A percentile compares a stretch with the other conserved stretches of the same genome.
Evolutionary conservation across 2,888 invertebrate genomes (phyloP).

Genomic region (Thyatira batis): DNA sequence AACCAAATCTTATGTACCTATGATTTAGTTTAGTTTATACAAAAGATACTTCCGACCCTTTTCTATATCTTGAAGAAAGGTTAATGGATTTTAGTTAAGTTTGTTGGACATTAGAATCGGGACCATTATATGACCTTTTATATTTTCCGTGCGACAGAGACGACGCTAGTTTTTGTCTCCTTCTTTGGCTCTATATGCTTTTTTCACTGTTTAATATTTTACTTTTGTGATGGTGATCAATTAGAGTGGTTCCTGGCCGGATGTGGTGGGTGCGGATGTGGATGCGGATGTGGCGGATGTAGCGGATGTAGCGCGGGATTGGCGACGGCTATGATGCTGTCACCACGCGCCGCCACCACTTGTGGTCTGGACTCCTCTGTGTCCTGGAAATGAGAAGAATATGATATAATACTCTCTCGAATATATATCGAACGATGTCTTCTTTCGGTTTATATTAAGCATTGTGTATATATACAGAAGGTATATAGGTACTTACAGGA

Average conservation of each 20-base stretch:
- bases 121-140: no score
- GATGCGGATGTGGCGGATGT: conserved; percentile 35
- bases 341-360: conserved; percentile 92
- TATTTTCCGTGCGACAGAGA: no score
- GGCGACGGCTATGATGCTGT: conserved; percentile 94
- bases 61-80: no score
- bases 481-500: conserved; percentile 50
- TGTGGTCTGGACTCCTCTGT: conserved; percentile 81
- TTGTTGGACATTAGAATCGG: no score
- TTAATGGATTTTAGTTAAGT: no score
- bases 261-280: conserved; percentile 30
- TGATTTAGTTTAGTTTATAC: no score
- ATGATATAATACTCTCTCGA: background rate
- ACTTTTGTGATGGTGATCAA: conserved; percentile 32
- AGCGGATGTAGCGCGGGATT: conserved; percentile 91
- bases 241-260: conserved; percentile 71
- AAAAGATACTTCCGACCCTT: no score
- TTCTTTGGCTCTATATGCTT: background rate
- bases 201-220: conserved; percentile 1
- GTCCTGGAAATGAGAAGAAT: conserved; percentile 42
- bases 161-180: no score
- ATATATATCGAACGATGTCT: background rate
- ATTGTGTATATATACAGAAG: background rate
- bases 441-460: no score
- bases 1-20: no score